Base-by-base conservation (phyloP, 2,797 vertebrate genomes). In the Sebastiscus albofasciatus region DNA sequence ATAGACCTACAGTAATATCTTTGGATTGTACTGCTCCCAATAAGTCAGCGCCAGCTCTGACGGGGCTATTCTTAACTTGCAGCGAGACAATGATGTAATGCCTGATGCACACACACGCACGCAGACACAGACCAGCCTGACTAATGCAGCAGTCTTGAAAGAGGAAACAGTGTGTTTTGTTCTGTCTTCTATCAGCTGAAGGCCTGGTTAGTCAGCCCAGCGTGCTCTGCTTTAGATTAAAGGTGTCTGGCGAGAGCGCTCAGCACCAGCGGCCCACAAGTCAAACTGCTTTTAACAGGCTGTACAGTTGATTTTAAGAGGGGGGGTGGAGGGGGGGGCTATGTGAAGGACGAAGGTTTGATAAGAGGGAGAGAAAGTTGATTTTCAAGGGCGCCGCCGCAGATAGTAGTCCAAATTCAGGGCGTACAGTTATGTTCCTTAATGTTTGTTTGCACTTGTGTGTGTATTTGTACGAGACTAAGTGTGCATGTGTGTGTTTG, bases 1-100 rank as follows among this genome's bases (percentile, higher is more conserved):
- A 93, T 94, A 93, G 94, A 94, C 93, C 94, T 95, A 94, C 94
- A 95, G 93, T 95, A 94, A 95, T 95, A 95, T 95, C 94, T 95
- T 95, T 95, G 94, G 94, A 95, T 95, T 93, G 93, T 94, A 94
- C 93, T 95, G 94, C 92, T 95, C 94, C 94, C 94, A 95, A 95
- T 95, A 95, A 95, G 94, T 95, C 94, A 95, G 93, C 87, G 87
- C 81, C 89, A 85, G 93, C 90, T 90, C 93, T 94, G 94, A 94
- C 93, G 93, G 92, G 91, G 93, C 94, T 95, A 95, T 95, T 94
- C 94, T 94, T 95, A 95, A 93, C 94, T 93, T 90, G 90, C 89
- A 90, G 90, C 88, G 93, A 95, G 94, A 94, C 94, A 94, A 94
- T 94, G 94, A 95, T 94, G 94, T 94, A 94, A 95, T 94, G 93